Percentiles rank a stretch among this genome's conserved stretches.
phyloP scores from a whole-genome alignment of 2,113 vertebrate genomes.

The Podarcis raffonei region DNA sequence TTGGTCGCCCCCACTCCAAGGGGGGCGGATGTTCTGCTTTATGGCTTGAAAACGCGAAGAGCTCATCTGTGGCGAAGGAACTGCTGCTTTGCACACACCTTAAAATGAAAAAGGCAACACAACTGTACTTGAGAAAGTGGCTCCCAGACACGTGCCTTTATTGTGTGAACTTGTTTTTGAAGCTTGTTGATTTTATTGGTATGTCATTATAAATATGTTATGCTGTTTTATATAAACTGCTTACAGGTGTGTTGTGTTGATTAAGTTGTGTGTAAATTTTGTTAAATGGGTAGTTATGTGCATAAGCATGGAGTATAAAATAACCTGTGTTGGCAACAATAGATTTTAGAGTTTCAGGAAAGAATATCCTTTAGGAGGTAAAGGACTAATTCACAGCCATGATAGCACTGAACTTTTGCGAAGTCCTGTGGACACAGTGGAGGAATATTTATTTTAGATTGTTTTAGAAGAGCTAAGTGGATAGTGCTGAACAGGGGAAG shows the following conservation, averaged over 20 bases:
- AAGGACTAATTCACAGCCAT: background rate
- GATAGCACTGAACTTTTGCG: background rate
- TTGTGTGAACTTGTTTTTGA: too few species aligned
- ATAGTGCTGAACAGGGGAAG: background rate
- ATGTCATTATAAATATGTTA: too few species aligned
- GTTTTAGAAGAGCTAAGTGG: background rate
- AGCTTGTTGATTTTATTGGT: too few species aligned
- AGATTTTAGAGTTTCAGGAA: background rate
- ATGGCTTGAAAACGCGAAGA: background rate
- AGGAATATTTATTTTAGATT: background rate
- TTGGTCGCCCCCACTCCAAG: slow-evolving; percentile 21
- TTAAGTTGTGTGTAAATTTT: too few species aligned
- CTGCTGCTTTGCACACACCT: background rate
- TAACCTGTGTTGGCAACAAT: background rate
- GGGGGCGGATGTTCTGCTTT: slow-evolving; percentile 19
- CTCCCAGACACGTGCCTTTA: background rate
- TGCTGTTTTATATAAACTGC: too few species aligned
- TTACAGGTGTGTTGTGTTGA: too few species aligned
- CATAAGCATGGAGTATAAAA: slow-evolving; percentile 18
- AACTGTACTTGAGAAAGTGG: background rate
- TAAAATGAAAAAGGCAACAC: background rate
- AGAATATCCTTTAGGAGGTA: background rate
- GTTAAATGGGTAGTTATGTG: background rate
- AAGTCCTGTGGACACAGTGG: background rate
- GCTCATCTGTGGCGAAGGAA: background rate